Percentiles rank a stretch among this genome's conserved stretches.
These are phyloP conservation scores for Diplodus puntazzo DNA, from an alignment of 2,797 vertebrate genomes.

Conservation along the genomic window DNA sequence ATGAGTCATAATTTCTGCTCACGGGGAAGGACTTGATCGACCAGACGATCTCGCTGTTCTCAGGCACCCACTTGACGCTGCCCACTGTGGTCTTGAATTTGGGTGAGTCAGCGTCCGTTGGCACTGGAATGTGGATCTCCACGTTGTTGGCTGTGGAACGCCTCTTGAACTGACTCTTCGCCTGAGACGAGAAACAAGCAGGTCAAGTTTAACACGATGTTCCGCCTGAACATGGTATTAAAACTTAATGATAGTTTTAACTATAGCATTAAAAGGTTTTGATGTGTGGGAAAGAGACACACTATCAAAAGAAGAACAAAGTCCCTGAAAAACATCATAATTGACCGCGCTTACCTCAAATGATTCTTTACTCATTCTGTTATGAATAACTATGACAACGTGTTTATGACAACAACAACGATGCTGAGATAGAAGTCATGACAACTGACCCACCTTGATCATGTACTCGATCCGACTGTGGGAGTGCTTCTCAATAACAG, in stretches of 20 bases:
- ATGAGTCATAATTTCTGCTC: conserved; percentile 76
- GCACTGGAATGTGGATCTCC: conserved; percentile 99
- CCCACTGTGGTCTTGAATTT: conserved; percentile 99
- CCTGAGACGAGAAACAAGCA: conserved; percentile 81
- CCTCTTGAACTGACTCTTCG: conserved; percentile 98
- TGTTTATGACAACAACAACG: conserved; percentile 5
- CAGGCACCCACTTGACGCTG: conserved; percentile 98
- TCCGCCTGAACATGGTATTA: not conserved
- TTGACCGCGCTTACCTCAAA: not conserved
- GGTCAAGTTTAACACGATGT: conserved; percentile 36
- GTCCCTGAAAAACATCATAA: conserved; percentile 9
- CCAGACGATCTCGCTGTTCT: conserved; percentile 99
- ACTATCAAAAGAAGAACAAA: not conserved
- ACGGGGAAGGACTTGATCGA: conserved; percentile 99
- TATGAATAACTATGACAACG: not conserved
- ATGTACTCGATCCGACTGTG: conserved; percentile 99
- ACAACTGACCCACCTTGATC: conserved; percentile 91
- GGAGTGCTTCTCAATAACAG: conserved; percentile 99
- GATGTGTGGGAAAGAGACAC: conserved; percentile 5
- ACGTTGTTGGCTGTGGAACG: conserved; percentile 98
- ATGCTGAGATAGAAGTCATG: not conserved
- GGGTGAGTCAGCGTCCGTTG: conserved; percentile 97
- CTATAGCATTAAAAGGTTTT: not conserved
- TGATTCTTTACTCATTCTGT: conserved; percentile 2
- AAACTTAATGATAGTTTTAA: not conserved